A percentile compares a stretch with the other conserved stretches of the same genome.
phyloP scores from a whole-genome alignment of 2,797 vertebrate genomes.

The Psittacula derbiana region DNA sequence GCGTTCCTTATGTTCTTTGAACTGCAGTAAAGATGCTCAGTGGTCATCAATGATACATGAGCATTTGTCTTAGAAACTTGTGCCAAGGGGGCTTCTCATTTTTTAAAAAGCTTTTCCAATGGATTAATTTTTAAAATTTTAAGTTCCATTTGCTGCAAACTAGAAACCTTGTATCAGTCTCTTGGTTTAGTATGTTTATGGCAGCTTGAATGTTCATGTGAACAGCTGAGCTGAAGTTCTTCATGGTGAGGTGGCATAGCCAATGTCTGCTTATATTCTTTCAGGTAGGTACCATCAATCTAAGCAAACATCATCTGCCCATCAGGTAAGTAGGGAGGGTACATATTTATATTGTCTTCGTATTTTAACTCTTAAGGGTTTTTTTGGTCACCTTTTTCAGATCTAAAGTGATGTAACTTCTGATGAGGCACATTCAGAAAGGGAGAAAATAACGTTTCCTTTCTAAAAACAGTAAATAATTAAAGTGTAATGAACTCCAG shows the following conservation, averaged over 20 bases:
- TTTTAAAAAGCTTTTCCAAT: background rate
- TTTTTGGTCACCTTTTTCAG: background rate
- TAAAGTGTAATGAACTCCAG: background rate
- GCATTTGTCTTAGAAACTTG: background rate
- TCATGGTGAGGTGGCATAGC: background rate
- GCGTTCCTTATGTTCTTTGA: rapidly evolving
- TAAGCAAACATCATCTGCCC: background rate
- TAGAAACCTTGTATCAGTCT: background rate
- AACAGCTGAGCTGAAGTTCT: background rate
- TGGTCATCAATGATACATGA: background rate
- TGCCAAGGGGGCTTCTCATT: background rate
- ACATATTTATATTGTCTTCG: background rate
- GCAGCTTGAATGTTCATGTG: background rate
- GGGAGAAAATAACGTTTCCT: background rate
- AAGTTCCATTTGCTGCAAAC: background rate
- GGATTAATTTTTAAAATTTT: background rate
- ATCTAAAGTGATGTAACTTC: background rate
- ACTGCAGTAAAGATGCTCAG: background rate
- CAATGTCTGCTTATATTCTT: background rate
- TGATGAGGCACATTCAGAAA: background rate
- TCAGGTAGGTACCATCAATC: background rate
- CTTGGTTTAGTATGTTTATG: background rate
- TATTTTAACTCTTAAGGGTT: background rate
- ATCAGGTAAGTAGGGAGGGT: background rate
- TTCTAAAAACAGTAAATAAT: background rate